Percentiles rank a stretch among this genome's conserved stretches.
These are phyloP conservation scores for Aphaenogaster floridana DNA, from an alignment of 1,140 invertebrate species.

Conservation along the genomic window DNA sequence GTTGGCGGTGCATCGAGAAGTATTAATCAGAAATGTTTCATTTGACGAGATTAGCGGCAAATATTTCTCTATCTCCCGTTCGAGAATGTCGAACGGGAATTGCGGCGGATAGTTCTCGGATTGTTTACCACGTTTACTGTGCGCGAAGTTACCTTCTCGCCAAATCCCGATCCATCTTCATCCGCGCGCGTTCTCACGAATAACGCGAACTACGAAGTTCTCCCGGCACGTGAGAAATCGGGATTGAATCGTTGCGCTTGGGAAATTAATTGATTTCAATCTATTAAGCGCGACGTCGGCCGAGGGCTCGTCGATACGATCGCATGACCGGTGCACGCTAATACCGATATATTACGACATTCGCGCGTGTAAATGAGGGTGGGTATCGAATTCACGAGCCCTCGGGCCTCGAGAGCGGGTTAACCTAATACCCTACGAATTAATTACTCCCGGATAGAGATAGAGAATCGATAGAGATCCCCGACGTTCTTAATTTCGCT, in stretches of 20 bases:
- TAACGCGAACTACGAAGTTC: not conserved
- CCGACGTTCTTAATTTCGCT: slow-evolving; percentile 4
- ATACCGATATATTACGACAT: slow-evolving; percentile 48
- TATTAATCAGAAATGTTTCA: slow-evolving; percentile 28
- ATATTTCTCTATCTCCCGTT: slow-evolving; percentile 16
- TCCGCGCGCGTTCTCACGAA: slow-evolving; percentile 16
- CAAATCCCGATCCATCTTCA: slow-evolving; percentile 39
- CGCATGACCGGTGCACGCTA: not conserved
- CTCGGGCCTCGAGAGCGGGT: slow-evolving; percentile 8
- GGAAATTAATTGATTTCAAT: slow-evolving; percentile 50
- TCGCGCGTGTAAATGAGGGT: slow-evolving; percentile 42
- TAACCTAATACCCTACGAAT: slow-evolving; percentile 61
- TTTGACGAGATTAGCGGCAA: slow-evolving; percentile 43
- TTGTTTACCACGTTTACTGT: slow-evolving; percentile 29
- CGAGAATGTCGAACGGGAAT: slow-evolving; percentile 21
- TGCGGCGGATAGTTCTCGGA: slow-evolving; percentile 9
- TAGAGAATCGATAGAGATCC: not conserved
- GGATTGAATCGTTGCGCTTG: slow-evolving; percentile 51
- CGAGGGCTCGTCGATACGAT: slow-evolving; percentile 30
- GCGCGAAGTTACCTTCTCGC: not conserved
- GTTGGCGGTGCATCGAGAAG: not conserved
- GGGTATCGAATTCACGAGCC: slow-evolving; percentile 65
- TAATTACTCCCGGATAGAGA: slow-evolving; percentile 42
- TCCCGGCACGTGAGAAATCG: slow-evolving; percentile 35
- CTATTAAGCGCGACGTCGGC: slow-evolving; percentile 32